Evolutionary conservation across 2,113 vertebrate genomes (phyloP), one percentile per base, ranked within the genome.

Genomic region (Elephantulus edwardii): DNA sequence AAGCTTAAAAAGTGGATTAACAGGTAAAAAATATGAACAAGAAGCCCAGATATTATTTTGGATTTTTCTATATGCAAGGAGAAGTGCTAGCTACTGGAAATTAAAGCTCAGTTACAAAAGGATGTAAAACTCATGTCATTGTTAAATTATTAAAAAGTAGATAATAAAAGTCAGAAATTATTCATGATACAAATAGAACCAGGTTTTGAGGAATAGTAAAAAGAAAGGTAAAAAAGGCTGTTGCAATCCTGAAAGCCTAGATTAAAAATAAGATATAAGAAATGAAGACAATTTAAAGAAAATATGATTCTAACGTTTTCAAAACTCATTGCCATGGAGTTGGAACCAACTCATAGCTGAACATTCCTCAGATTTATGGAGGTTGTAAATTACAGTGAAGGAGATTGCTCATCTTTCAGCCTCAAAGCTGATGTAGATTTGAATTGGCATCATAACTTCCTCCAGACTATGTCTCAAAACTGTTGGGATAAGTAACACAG

Each of bases 81-180:
- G 62, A 46, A 33, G 58, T 35, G 38, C 38, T 71, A 30, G 12
- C 5, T 22, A 5, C 40, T 4, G 6, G 40, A 74, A 79, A 60
- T 62, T 33, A 79, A 68, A 46, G 6, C 30, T 44, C 74, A 52
- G 74, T 38, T 44, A 16, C 56, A n/a, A 58, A 50, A 77, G 19
- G 46, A 64, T 4, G 22, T 48, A 26, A 70, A 84, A 28, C 56
- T 20, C 2, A 40, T 28, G 22, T 42, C 9, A 3, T 26, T 56
- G 48, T 35, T 89, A 52, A 86, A 88, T 50, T 86, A 81, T 78
- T 81, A 62, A 93, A 77, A 40, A 33, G 9, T 62, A 83, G 62
- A 26, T 62, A 54, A 66, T 54, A 38, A 62, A 54, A 72, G 17
- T 62, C 26, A 83, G 72, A 56, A 91, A 91, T 60, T 70, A 91